phyloP scores from a whole-genome alignment of 2,797 vertebrate genomes.

The Harpia harpyja region DNA sequence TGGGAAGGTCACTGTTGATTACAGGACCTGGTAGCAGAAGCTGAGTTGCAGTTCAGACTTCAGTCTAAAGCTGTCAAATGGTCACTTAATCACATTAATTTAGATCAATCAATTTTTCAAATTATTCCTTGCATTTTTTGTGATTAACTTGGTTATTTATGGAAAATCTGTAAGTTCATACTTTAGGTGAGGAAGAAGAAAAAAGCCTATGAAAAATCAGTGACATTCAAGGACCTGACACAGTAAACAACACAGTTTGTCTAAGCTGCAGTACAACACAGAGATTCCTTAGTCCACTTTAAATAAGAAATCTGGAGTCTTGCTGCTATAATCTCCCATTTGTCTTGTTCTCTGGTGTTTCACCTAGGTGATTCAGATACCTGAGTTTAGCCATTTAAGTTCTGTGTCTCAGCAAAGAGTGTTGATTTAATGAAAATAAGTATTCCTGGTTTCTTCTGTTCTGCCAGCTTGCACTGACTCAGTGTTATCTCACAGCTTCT shows the following conservation, averaged over 20 bases:
- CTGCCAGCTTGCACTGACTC: not conserved
- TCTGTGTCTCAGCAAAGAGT: not conserved
- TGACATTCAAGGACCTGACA: not conserved
- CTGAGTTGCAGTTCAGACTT: not conserved
- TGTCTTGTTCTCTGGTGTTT: not conserved
- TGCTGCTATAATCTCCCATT: not conserved
- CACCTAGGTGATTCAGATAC: not conserved
- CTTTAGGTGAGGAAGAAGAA: not conserved
- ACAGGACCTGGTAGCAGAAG: not conserved
- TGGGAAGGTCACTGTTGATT: not conserved
- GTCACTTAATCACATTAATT: not conserved
- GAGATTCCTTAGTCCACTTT: not conserved
- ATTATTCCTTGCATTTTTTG: not conserved
- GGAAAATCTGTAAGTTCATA: not conserved
- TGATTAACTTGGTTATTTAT: not conserved
- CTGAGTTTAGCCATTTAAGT: not conserved
- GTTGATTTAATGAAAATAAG: not conserved
- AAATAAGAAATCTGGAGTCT: not conserved
- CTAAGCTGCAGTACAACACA: not conserved
- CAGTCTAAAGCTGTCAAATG: not conserved
- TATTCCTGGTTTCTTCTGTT: not conserved
- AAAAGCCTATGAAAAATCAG: not conserved
- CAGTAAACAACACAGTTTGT: not conserved
- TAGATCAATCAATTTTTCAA: not conserved
- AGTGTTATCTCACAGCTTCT: not conserved